Conservation (phyloP, 2,888 invertebrate genomes). For the Keiferia lycopersicella region DNA sequence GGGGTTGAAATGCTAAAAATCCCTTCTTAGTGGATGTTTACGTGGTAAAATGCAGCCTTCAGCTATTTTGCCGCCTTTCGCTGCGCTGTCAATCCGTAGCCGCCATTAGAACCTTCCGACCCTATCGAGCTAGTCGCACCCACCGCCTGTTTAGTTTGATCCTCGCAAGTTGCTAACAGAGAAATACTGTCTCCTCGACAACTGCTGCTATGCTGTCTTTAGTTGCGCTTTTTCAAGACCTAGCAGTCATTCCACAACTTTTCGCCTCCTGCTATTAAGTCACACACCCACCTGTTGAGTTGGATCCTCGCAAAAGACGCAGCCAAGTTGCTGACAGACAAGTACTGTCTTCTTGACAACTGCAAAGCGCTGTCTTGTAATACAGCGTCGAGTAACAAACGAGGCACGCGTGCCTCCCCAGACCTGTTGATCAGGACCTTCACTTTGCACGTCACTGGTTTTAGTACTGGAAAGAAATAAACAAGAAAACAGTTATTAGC, state of each 20-base stretch:
- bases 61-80: no score
- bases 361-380: conserved; percentile 88
- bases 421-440: conserved; percentile 88
- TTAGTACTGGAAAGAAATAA: conserved; percentile 81
- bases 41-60: no score
- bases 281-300: conserved; percentile 82
- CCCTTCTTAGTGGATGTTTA: no score
- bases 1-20: no score
- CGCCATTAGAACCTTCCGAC: no score
- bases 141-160: conserved; percentile 34
- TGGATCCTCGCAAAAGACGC: conserved; percentile 84
- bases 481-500: neutral
- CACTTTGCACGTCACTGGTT: conserved; percentile 89
- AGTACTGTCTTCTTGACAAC: conserved; percentile 86
- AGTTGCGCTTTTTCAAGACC: no score
- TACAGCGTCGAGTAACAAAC: conserved; percentile 84
- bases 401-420: conserved; percentile 82
- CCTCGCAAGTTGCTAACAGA: neutral
- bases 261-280: no score
- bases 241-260: no score
- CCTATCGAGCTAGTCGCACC: no score
- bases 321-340: conserved; percentile 80
- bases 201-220: no score
- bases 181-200: no score
- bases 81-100: no score